Conservation (phyloP, 2,113 vertebrate species). For the Oriolus oriolus region DNA sequence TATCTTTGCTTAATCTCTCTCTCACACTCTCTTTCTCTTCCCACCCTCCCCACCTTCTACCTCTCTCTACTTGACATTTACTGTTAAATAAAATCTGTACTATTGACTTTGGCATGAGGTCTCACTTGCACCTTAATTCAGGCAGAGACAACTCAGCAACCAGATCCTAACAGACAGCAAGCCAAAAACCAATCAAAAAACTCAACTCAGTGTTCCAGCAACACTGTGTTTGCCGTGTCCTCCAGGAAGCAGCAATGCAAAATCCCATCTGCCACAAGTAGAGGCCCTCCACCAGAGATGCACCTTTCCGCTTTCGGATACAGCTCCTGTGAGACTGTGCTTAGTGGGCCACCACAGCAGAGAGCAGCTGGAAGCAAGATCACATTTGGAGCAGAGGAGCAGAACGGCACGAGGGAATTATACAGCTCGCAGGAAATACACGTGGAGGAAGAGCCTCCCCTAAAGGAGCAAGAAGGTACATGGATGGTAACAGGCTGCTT, state of each 20-base stretch:
- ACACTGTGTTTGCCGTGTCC: accelerated
- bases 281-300: neutral
- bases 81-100: neutral
- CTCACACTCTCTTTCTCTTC: neutral
- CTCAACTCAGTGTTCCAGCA: neutral
- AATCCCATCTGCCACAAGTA: accelerated
- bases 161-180: neutral
- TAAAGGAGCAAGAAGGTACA: neutral
- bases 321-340: neutral
- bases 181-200: neutral
- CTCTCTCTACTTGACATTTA: neutral
- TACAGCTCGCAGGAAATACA: neutral
- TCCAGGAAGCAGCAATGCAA: neutral
- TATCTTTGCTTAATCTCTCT: neutral
- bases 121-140: accelerated
- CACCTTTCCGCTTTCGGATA: neutral
- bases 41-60: accelerated
- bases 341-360: neutral
- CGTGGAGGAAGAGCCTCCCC: neutral
- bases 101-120: neutral
- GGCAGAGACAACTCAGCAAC: neutral
- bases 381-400: neutral
- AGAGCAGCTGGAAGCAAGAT: neutral
- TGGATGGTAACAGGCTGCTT: neutral
- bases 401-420: neutral